Base-by-base conservation (phyloP, 2,113 vertebrate species). In the Dicerorhinus sumatrensis region DNA sequence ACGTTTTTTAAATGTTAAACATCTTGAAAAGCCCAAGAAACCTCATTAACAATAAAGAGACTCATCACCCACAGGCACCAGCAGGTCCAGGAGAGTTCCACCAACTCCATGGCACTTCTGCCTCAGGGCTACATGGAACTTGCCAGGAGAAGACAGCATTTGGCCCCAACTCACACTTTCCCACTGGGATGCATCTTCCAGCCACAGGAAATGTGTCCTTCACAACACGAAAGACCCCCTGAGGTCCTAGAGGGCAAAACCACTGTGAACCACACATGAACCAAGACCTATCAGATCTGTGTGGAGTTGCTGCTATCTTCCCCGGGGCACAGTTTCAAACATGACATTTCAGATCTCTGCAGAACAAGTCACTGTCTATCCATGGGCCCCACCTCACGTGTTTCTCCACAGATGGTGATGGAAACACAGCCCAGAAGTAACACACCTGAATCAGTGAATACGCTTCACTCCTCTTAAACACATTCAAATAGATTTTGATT, bases 311-410 rank as follows among this genome's bases (percentile, higher is more conserved):
- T 13, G 39, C 29, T 12, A 27, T 33, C 6, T 9, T 31, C 76
- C 7, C 0, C 3, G 17, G 46, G 79, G 33, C 54, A 31, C 7
- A 3, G 0, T 20, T 11, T 21, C 70, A 18, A 39, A 46, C 70
- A 8, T 0, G 0, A 48, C 3, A 1, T 31, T 33, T 77, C 31
- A 8, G 5, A 4, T 39, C 46, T 36, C 20, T 31, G 46, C 46
- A 20, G 46, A 33, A 18, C n/a, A 29, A 18, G n/a, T 63, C 72
- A 8, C 0, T 0, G 18, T 56, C 17, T 27, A 21, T 25, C n/a
- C 0, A 1, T 0, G n/a, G n/a, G 12, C 80, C 60, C 60, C 39
- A 3, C 39, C 12, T 18, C 79, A 3, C 0, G 0, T 16, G 14
- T 11, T 12, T 21, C 13, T 60, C 70, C 27, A 4, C 11, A 58